Base-by-base conservation (phyloP, 2,888 invertebrate genomes). In the Erebia palarica region DNA sequence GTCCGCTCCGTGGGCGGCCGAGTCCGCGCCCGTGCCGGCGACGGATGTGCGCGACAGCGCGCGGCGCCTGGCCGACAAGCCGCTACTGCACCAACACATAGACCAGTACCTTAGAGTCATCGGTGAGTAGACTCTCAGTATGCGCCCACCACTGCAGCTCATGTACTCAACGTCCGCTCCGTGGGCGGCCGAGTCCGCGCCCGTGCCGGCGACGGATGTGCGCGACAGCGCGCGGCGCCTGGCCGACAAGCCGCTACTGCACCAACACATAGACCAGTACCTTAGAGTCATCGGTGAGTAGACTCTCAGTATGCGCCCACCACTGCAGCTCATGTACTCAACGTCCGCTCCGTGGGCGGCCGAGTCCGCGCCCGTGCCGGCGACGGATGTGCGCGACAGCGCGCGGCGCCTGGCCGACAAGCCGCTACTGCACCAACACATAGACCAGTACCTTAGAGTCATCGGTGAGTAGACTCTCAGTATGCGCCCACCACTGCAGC, bases 121-220 rank as follows among this genome's bases (percentile, higher is more conserved):
- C 78, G 96, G 97, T 96, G 84, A n/a, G n/a, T n/a, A n/a, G n/a
- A n/a, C n/a, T n/a, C n/a, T n/a, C n/a, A n/a, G n/a, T n/a, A 86
- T 93, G 86, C 84, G 87, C 0, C 81, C 94, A 7, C 88, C 96
- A 58, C 85, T 97, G 0, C 95, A 95, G 75, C 95, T 96, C 78
- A 97, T 97, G 96, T 97, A 97, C 82, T 91, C 95, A 21, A 88
- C 95, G n/a, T 96, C 96, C 1, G 94, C 96, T 73, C 95, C 96
- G 0, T 97, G 96, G 96, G 95, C 95, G 73, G 88, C 94, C 49
- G 92, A 93, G 21, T 97, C 97, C 0, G 96, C 96, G 88, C 96
- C 97, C 0, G 94, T 97, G 49, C 95, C 97, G 0, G 94, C 95
- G 42, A 83, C 94, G 1, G 96, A 97, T 81, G 92, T 97, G n/a